Conservation (phyloP, 2,888 invertebrate species). For the Prenolepis imparis region DNA sequence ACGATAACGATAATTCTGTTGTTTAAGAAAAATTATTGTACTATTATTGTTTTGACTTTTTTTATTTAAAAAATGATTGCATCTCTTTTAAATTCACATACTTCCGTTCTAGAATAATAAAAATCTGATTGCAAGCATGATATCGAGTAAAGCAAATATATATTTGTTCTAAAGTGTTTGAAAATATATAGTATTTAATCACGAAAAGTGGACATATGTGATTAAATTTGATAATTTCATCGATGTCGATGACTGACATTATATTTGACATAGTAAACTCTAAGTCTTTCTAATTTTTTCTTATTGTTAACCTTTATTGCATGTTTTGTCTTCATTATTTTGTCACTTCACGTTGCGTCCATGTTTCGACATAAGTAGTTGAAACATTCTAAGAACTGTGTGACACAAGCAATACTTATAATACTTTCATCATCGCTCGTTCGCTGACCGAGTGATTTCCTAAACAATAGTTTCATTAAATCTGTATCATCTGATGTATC, state of each 20-base stretch:
- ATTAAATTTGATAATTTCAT: too few relatives aligned
- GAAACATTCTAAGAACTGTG: neutral
- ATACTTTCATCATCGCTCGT: neutral
- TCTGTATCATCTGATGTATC: neutral
- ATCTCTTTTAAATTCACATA: neutral
- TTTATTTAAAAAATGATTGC: neutral
- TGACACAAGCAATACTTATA: neutral
- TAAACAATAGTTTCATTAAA: neutral
- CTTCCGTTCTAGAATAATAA: neutral
- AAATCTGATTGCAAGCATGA: neutral
- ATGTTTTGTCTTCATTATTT: too few relatives aligned
- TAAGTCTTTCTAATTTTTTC: too few relatives aligned
- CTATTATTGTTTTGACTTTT: neutral
- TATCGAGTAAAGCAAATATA: neutral
- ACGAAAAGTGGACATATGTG: too few relatives aligned
- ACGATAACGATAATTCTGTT: neutral
- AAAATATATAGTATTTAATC: too few relatives aligned
- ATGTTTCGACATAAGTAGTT: neutral
- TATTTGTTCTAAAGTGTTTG: neutral
- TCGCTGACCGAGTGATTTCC: neutral
- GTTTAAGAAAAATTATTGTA: neutral
- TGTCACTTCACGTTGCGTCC: too few relatives aligned
- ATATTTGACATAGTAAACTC: too few relatives aligned
- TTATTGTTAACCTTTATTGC: too few relatives aligned
- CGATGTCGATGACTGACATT: too few relatives aligned